A percentile compares a stretch with the other conserved stretches of the same genome.
Conservation (phyloP, 2,888 invertebrate genomes). For the Drosophila mimica region DNA sequence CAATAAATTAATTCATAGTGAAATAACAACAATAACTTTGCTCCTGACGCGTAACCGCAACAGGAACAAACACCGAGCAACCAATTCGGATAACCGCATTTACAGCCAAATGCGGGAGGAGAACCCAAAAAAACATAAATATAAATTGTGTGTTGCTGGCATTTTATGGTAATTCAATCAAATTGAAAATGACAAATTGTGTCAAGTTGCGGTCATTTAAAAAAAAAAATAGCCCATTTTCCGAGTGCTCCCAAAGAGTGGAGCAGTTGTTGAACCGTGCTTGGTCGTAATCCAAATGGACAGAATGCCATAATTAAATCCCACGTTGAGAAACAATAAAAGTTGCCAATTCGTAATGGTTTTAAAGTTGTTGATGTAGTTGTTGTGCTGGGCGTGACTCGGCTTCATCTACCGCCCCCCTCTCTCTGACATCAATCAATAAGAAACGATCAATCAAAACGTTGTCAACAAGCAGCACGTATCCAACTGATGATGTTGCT, state of each 20-base stretch:
- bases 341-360: conserved; percentile 55
- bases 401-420: neutral
- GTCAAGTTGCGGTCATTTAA: conserved; percentile 69
- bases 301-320: conserved; percentile 64
- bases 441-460: conserved; percentile 72
- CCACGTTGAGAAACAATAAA: conserved; percentile 68
- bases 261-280: neutral
- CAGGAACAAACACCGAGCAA: neutral
- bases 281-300: conserved; percentile 21
- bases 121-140: conserved; percentile 56
- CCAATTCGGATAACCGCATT: conserved; percentile 50
- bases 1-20: conserved; percentile 68
- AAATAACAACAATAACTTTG: conserved; percentile 37
- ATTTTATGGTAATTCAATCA: conserved; percentile 78
- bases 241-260: neutral
- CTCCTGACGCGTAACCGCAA: conserved; percentile 14
- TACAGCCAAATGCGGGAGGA: neutral
- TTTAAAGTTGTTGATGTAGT: conserved; percentile 54
- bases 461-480: conserved; percentile 63
- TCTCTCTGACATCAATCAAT: conserved; percentile 64
- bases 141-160: conserved; percentile 67
- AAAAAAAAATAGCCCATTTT: neutral
- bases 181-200: conserved; percentile 80
- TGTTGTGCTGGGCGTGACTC: conserved; percentile 9
- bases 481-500: conserved; percentile 47